These are phyloP conservation scores for Scylla paramamosain DNA, from an alignment of 1,140 invertebrate species.

Conservation along the genomic window DNA sequence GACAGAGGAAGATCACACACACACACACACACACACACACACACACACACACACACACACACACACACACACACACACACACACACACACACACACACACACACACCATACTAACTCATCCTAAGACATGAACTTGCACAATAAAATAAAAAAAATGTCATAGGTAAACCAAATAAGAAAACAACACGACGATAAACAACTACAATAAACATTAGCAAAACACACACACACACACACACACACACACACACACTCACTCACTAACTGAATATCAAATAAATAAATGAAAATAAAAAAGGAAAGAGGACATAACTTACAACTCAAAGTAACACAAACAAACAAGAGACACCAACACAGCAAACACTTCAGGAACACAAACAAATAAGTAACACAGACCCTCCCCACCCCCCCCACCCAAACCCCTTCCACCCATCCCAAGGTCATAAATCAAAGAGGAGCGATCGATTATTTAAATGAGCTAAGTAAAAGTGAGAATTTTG, in stretches of 20 bases:
- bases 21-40: not conserved
- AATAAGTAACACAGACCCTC: not conserved
- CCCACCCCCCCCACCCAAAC: not conserved
- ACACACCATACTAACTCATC: no score
- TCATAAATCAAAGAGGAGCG: not conserved
- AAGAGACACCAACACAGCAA: not conserved
- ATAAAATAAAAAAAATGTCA: no score
- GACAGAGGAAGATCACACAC: not conserved
- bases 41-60: slow-evolving; percentile 3
- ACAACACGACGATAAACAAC: no score
- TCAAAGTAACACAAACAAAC: no score
- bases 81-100: not conserved
- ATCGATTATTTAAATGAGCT: slow-evolving; percentile 10
- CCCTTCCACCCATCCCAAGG: not conserved
- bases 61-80: not conserved
- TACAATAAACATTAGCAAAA: not conserved
- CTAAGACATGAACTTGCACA: no score
- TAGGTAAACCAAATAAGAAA: no score
- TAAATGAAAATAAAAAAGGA: not conserved
- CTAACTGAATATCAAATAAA: not conserved
- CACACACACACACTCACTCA: not conserved
- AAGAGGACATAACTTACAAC: not conserved
- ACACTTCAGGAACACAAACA: not conserved
- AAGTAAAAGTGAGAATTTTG: slow-evolving; percentile 4
- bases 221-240: slow-evolving; percentile 29